Evolutionary conservation across 2,888 invertebrate species (phyloP), one percentile per base, ranked within the genome.

Genomic region (Cerastis leucographa): DNA sequence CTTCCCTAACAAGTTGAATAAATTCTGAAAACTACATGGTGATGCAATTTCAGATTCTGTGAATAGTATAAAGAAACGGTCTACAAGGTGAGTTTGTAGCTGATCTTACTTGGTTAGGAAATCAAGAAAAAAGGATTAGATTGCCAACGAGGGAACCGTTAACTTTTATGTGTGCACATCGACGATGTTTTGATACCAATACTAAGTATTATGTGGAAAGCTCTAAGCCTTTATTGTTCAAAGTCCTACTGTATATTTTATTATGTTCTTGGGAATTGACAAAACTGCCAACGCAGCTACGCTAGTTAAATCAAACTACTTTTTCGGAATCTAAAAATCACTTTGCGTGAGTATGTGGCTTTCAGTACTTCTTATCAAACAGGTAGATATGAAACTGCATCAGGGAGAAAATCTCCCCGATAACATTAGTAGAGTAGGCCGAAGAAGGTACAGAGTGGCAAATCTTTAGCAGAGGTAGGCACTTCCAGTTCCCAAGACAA

Each of bases 101-200:
- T 25, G 46, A n/a, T 62, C 62, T 69, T 82, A 66, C 71, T 76
- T 62, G 76, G 81, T 74, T 80, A 35, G 35, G 35, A 35, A 35
- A 35, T 35, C 35, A 35, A n/a, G 35, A 35, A 35, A 35, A 35
- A 35, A 35, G 35, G 35, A 35, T 64, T 40, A 67, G 56, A 85
- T 67, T 35, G 54, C 14, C 83, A 67, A 49, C 84, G 29, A 54
- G 83, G 62, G 78, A 46, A 25, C 68, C 59, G 59, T 83, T 61
- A 42, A 29, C 66, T 69, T 82, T 72, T 82, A 76, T 76, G 69
- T 56, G 69, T 25, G 42, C 59, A 82, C 61, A 76, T 66, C 19
- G 59, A n/a, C 71, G n/a, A 64, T 54, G 29, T 54, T 74, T 40
- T 65, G 46, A 54, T 62, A 61, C 61, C 19, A 8, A 35, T 82